Evolutionary conservation across 2,797 vertebrate genomes (phyloP), one percentile per base, ranked within the genome.

Genomic region (Acanthurus leucopareius): DNA sequence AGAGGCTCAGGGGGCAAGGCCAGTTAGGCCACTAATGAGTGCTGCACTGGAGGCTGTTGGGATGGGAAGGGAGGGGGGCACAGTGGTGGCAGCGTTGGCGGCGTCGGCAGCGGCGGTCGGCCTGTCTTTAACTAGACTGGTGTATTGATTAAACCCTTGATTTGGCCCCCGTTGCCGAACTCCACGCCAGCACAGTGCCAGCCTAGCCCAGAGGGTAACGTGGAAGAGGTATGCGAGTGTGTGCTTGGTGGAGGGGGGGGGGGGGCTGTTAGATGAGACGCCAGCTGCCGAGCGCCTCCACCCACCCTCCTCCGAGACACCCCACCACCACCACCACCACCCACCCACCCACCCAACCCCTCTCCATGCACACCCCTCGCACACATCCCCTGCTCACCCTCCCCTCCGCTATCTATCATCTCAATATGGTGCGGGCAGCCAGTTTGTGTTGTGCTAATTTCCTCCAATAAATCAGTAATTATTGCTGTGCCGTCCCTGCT

Each of bases 371-470:
- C 96, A 95, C 92, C 92, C 93, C 77, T 28, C 92, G 75, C 80
- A 60, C 77, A 80, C 81, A 71, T 95, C 95, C 95, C 93, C 94
- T 84, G 88, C 90, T 91, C 92, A 94, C 96, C 96, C 97, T 96
- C 96, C 86, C 96, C 86, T 85, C 77, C 69, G 60, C 93, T 93
- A 98, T 99, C 97, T 97, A 98, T 98, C 97, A 98, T 97, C 97
- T 98, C 98, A 99, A 99, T 99, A 99, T 99, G 98, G 97, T 97
- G 96, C 96, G 95, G 96, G 97, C 97, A 98, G 97, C 97, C 97
- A 97, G 97, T 99, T 98, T 98, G 97, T 99, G 97, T 99, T 99
- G 97, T 97, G 97, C 97, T 99, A 99, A 99, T 99, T 99, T 99
- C 97, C 97, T 97, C 96, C 97, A 97, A 98, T 99, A 99, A 99